Conservation (phyloP, 2,797 vertebrate genomes). For the Thunnus albacares region DNA sequence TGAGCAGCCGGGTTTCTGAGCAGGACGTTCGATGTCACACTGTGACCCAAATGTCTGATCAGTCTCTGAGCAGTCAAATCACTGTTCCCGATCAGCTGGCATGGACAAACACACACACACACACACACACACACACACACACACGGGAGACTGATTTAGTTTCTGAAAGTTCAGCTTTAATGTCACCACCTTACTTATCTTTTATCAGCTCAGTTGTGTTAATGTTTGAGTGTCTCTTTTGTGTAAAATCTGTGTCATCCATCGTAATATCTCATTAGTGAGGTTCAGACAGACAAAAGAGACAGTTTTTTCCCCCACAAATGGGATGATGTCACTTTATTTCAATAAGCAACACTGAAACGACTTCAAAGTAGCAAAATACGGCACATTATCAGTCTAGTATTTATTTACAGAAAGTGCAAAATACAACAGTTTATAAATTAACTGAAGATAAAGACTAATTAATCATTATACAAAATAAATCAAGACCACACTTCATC, state of each 20-base stretch:
- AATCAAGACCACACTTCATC: constrained; percentile 18
- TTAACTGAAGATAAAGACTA: constrained; percentile 16
- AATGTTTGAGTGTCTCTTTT: constrained; percentile 41
- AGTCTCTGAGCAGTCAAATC: constrained; percentile 38
- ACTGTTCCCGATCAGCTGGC: not conserved
- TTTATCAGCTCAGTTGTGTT: constrained; percentile 39
- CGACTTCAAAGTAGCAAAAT: constrained; percentile 54
- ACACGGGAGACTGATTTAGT: constrained; percentile 14
- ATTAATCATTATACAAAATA: constrained; percentile 31
- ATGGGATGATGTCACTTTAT: constrained; percentile 68
- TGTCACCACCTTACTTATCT: constrained; percentile 70
- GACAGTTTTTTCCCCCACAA: not conserved
- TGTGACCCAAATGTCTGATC: constrained; percentile 43
- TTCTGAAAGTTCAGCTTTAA: constrained; percentile 52
- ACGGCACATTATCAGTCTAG: constrained; percentile 14
- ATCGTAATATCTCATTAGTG: constrained; percentile 22
- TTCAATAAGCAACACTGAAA: constrained; percentile 60
- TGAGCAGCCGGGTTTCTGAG: not conserved
- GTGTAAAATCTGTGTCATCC: constrained; percentile 67
- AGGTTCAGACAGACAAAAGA: constrained; percentile 27
- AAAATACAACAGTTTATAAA: constrained; percentile 57
- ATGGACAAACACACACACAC: not conserved
- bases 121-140: constrained; percentile 8
- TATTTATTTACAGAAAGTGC: constrained; percentile 45
- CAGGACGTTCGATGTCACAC: constrained; percentile 17